Conservation (phyloP, 2,888 invertebrate species). For the Sarcophaga caerulescens region DNA sequence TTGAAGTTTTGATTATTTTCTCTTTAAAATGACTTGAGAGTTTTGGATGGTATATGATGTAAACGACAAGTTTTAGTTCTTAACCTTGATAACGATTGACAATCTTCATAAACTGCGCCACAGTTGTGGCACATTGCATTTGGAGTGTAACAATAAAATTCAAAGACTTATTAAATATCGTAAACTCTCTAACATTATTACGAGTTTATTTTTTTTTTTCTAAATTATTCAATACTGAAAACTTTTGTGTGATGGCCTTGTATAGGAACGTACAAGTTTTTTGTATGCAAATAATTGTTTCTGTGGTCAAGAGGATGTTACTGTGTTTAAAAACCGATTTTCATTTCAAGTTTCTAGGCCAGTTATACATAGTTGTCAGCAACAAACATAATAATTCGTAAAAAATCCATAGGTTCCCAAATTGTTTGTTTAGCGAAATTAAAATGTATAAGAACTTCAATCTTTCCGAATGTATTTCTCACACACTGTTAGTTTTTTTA, state of each 20-base stretch:
- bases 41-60: neutral
- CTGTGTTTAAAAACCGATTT: conserved; percentile 6
- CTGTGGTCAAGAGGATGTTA: conserved; percentile 16
- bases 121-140: neutral
- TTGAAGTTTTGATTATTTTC: conserved; percentile 48
- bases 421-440: neutral
- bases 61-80: conserved; percentile 32
- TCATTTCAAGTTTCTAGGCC: conserved; percentile 6
- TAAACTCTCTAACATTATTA: neutral
- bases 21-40: conserved; percentile 17
- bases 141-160: conserved; percentile 38
- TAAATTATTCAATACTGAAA: conserved; percentile 8
- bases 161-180: neutral
- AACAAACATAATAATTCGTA: neutral
- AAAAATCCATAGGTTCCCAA: neutral
- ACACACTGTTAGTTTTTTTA: neutral
- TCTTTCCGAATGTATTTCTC: neutral
- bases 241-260: conserved; percentile 17
- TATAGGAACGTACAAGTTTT: conserved; percentile 13
- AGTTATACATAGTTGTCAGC: neutral
- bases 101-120: conserved; percentile 27
- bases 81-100: conserved; percentile 52
- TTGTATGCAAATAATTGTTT: neutral
- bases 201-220: neutral
- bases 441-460: neutral